Evolutionary conservation across 2,113 vertebrate species (phyloP), one percentile per base, ranked within the genome.

Genomic region (Mugil cephalus): DNA sequence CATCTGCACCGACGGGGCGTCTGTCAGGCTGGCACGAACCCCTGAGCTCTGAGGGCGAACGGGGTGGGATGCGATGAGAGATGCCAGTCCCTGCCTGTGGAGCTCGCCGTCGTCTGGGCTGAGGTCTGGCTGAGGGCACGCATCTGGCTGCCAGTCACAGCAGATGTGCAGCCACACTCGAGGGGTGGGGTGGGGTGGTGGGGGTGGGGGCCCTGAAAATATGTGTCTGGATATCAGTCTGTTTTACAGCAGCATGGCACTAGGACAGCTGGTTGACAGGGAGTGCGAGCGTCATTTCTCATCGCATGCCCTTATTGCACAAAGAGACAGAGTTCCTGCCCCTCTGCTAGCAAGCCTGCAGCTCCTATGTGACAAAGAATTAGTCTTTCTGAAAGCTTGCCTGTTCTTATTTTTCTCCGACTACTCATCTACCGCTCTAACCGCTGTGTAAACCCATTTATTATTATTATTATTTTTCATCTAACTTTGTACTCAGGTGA

Each of bases 1-100:
- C 83, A 86, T 79, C 77, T 80, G 67, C 83, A 76, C 87, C 89
- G 88, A 90, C 87, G 75, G 85, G 87, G 82, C 80, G 89, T 92
- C 93, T 94, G 90, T 93, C 89, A 88, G 86, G 61, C 84, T 84
- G 4, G 83, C 79, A 83, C 80, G 78, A 50, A 61, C 53, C 69
- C 82, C 80, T 48, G 62, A 87, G 81, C 74, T 69, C 56, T 47
- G 75, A 73, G 82, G 69, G 58, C 40, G 38, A 69, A 52, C 50
- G 58, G 70, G 34, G 66, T 45, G 55, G 59, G 58, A 63, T 11
- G 8, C 58, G 9, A 52, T 51, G 50, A 80, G 70, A 53, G 76
- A 68, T 17, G 52, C 70, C 80, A 63, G 71, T 69, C 75, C 17
- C 51, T 6, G 58, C 79, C 80, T 63, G 76, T 74, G 75, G 77